These are phyloP conservation scores for Elanus axillaris DNA, from an alignment of 2,113 vertebrate genomes.

Conservation along the genomic window DNA sequence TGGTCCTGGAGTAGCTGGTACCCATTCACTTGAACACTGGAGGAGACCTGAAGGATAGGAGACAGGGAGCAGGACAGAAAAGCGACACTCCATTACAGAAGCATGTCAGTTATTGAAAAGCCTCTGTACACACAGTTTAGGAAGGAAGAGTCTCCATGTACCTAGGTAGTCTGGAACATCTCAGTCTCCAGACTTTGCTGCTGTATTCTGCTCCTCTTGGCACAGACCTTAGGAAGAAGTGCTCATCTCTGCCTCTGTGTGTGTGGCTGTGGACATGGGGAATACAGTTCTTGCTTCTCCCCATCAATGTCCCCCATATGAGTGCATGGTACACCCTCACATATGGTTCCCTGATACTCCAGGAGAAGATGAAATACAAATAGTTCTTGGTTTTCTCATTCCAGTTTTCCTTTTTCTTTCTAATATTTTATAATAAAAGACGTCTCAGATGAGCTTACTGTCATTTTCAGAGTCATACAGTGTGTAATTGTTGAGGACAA, in stretches of 20 bases:
- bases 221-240: not conserved
- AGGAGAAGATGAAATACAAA: not conserved
- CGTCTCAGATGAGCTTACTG: not conserved
- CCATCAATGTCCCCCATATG: fast-evolving
- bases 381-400: not conserved
- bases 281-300: not conserved
- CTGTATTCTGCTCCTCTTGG: not conserved
- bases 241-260: not conserved
- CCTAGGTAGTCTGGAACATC: not conserved
- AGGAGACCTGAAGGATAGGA: not conserved
- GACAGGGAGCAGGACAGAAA: not conserved
- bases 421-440: not conserved
- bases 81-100: not conserved
- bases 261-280: no score
- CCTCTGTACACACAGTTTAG: not conserved
- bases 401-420: not conserved
- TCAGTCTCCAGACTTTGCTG: not conserved
- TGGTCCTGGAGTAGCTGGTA: not conserved
- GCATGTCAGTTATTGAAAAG: not conserved
- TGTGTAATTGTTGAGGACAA: slow-evolving; percentile 57
- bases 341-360: not conserved
- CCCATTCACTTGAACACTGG: not conserved
- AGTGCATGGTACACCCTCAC: not conserved
- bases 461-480: slow-evolving; percentile 50
- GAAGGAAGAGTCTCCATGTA: not conserved